These are phyloP conservation scores for Platalea minor DNA, from an alignment of 2,797 vertebrate species.

Conservation along the genomic window DNA sequence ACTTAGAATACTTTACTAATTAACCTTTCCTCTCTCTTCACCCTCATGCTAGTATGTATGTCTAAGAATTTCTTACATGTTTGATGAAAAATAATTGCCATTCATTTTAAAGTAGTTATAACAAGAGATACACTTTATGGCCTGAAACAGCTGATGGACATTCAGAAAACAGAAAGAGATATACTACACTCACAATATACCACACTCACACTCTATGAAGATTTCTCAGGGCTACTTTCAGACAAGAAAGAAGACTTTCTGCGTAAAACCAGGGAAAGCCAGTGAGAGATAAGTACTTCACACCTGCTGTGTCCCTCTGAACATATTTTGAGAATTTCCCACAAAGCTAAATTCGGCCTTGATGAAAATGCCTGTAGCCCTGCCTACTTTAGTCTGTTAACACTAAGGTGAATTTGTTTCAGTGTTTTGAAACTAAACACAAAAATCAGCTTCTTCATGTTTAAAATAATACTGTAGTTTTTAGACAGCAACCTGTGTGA, in stretches of 20 bases:
- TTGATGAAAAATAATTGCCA: neutral
- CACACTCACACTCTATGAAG: neutral
- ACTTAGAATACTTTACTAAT: neutral
- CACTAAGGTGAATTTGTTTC: neutral
- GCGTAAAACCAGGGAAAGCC: neutral
- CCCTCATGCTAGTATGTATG: too few relatives aligned
- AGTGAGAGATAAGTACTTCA: neutral
- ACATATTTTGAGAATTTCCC: neutral
- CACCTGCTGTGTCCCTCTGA: neutral
- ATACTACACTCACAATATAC: neutral
- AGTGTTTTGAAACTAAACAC: neutral
- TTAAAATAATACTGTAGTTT: neutral
- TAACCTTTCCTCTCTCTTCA: neutral
- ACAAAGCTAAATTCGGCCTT: neutral
- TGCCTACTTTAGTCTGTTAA: neutral
- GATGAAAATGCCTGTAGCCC: slow-evolving; percentile 1
- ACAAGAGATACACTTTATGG: neutral
- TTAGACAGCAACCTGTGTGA: neutral
- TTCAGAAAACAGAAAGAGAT: neutral
- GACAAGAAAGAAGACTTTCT: neutral
- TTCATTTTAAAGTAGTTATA: neutral
- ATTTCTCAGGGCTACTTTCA: neutral
- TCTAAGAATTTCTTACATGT: neutral
- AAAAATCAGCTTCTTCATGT: neutral
- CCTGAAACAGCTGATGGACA: rapidly evolving